Evolutionary conservation across 2,113 vertebrate genomes (phyloP), one percentile per base, ranked within the genome.

Genomic region (Corythornis vintsioides): DNA sequence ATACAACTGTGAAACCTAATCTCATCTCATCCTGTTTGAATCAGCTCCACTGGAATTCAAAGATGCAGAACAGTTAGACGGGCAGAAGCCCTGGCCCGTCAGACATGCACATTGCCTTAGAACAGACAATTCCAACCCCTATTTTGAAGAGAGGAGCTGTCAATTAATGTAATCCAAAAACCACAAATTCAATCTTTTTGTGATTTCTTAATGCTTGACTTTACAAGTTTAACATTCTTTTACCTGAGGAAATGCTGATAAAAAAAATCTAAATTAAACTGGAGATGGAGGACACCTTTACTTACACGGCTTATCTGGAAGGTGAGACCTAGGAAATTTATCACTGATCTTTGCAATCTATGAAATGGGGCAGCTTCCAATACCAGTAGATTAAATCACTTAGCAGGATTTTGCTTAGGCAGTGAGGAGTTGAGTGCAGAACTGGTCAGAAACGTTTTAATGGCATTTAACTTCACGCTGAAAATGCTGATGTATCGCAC

Each of bases 401-500:
- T 35, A 38, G 6, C 24, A 63, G 78, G 81, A 82, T 83, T 93
- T 76, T 92, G 81, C 86, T 87, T 69, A 55, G 63, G 72, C 72
- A 66, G 21, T 10, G 48, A 63, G 60, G 50, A 65, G 50, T 53
- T 79, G 50, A 43, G 63, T 5, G 25, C 11, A 47, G 70, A 83
- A 81, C 33, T 82, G 63, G 52, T 82, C 75, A 85, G 88, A 78
- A 89, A 67, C 10, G 10, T 67, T 78, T 71, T 64, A 84, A 75
- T 8, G 67, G 83, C 53, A 80, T 88, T 93, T 88, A 83, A 72
- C 45, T 90, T 69, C 60, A 43, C 35, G 53, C 80, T 80, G 83
- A 80, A 95, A 93, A 77, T 31, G 76, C 83, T 88, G 83, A 83
- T 95, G 77, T 95, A 88, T 67, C 16, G 6, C 75, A 64, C 26